phyloP scores from a whole-genome alignment of 2,797 vertebrate species.

The Lacerta agilis region DNA sequence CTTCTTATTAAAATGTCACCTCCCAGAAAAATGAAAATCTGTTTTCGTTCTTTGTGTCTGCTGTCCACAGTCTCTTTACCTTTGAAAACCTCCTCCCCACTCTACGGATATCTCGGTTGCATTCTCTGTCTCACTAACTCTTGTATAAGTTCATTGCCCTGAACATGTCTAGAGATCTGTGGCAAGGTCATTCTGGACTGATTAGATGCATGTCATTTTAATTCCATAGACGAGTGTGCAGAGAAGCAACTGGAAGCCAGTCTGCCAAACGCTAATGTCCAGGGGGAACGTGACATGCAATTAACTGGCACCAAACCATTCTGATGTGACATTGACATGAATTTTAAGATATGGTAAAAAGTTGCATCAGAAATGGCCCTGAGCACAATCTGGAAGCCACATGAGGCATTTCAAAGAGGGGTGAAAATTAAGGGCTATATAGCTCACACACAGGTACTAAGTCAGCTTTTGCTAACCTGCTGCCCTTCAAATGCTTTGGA shows the following conservation, averaged over 20 bases:
- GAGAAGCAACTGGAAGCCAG: not conserved
- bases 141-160: conserved; percentile 1
- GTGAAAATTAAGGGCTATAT: not conserved
- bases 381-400: not conserved
- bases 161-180: not conserved
- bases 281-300: not conserved
- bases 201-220: conserved; percentile 16
- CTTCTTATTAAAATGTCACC: not conserved
- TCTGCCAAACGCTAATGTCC: conserved; percentile 10
- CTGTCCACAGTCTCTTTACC: not conserved
- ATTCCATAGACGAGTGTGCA: not conserved
- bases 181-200: conserved; percentile 12
- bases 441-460: not conserved
- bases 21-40: not conserved
- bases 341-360: conserved; percentile 3
- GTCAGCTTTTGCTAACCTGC: too few species aligned
- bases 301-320: conserved; percentile 1
- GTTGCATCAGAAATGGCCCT: not conserved
- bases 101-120: not conserved
- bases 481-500: too few species aligned
- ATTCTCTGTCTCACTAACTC: not conserved
- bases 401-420: not conserved
- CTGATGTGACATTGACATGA: conserved; percentile 16
- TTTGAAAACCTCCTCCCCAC: not conserved
- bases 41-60: not conserved